phyloP scores from a whole-genome alignment of 2,797 vertebrate genomes.

The Cyclopterus lumpus region DNA sequence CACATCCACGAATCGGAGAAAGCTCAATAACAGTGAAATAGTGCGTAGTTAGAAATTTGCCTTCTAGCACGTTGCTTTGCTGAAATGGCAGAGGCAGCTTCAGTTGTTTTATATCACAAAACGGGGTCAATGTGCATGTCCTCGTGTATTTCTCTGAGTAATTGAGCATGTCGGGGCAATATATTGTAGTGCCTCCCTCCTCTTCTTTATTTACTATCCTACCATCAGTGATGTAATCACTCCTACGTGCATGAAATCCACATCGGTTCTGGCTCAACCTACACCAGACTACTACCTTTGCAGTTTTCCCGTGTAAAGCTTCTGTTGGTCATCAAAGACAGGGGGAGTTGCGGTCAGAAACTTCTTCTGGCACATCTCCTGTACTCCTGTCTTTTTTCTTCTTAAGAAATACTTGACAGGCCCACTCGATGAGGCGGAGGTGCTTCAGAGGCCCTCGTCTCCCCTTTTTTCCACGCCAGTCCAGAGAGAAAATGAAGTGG shows the following conservation, averaged over 20 bases:
- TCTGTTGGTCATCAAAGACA: constrained; percentile 48
- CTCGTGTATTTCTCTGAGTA: not conserved
- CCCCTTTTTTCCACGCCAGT: constrained; percentile 30
- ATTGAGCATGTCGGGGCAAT: not conserved
- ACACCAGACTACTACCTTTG: constrained; percentile 22
- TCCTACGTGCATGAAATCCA: constrained; percentile 33
- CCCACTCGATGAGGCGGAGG: constrained; percentile 22
- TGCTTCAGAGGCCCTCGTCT: constrained; percentile 50
- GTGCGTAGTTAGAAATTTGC: not conserved
- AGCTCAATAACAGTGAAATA: not conserved
- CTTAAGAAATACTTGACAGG: constrained; percentile 57
- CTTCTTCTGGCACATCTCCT: constrained; percentile 27
- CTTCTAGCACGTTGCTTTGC: not conserved
- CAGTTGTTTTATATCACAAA: not conserved
- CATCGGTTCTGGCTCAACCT: constrained; percentile 34
- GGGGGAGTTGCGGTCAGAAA: constrained; percentile 33
- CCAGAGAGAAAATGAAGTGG: constrained; percentile 49
- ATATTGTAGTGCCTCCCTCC: constrained; percentile 3
- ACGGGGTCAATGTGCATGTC: not conserved
- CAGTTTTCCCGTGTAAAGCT: constrained; percentile 31
- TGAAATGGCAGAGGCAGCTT: not conserved
- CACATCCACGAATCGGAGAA: not conserved
- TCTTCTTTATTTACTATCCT: constrained; percentile 16
- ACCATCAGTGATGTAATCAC: constrained; percentile 13
- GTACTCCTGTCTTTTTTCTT: constrained; percentile 26